Evolutionary conservation across 1,140 invertebrate species (phyloP), one percentile per base, ranked within the genome.

Genomic region (Drosophila pectinifera): DNA sequence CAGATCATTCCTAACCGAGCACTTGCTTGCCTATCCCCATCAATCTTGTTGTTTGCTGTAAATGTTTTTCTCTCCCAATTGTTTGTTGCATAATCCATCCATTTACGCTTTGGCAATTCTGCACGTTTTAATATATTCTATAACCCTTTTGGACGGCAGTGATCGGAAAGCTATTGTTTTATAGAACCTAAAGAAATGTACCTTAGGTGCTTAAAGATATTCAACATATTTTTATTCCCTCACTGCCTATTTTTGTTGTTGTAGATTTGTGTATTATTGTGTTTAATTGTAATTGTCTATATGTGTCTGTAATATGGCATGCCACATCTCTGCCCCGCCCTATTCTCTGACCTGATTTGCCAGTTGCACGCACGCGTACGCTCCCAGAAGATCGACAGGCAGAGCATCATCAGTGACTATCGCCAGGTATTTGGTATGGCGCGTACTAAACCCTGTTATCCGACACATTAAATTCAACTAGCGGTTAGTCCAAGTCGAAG

Each of bases 391-490:
- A 57, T 84, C 53, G 80, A 89, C 70, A 72, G 51, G 58, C 77
- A 78, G 63, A 69, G 77, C 68, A 84, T 89, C 80, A 42, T 58
- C 65, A 57, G 59, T 53, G 80, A 89, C 43, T 89, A 84, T 78
- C 61, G 80, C 61, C 77, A 89, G 84, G 84, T 89, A 89, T 86
- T 68, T 67, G 59, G 36, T 51, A 65, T 64, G 61, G 48, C 31
- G 65, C 34, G 22, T 36, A 59, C 34, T 51, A 20, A 64, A 20
- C 45, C 56, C n/a, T 41, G 38, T 57, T 53, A 63, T 16, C 10
- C 18, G 45, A 18, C 72, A 68, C 36, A 6, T 13, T n/a, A 16
- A 49, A 20, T 24, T 59, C 18, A 34, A 39, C 34, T 70, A 72
- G 63, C 39, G 49, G 34, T 39, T 70, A 68, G 41, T 56, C 49